A percentile compares a stretch with the other conserved stretches of the same genome.
Conservation (phyloP, 2,113 vertebrate species). For the Mastomys coucha region DNA sequence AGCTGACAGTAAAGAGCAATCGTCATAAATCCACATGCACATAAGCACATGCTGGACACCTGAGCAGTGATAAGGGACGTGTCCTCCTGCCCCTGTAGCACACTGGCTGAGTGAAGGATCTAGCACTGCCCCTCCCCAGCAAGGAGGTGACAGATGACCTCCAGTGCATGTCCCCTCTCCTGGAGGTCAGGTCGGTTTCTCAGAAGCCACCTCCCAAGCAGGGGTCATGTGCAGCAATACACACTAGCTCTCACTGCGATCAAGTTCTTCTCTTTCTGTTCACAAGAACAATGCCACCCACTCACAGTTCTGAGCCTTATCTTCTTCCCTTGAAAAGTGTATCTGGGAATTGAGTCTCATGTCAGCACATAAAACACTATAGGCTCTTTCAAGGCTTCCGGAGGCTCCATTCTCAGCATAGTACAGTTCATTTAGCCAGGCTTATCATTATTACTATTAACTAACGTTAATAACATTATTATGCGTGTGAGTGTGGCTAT, state of each 20-base stretch:
- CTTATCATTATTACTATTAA: neutral
- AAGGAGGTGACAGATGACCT: neutral
- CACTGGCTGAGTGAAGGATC: neutral
- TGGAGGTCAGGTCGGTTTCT: neutral
- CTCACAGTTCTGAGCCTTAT: neutral
- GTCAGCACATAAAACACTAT: neutral
- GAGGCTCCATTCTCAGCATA: neutral
- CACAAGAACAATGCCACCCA: neutral
- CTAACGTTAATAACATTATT: neutral
- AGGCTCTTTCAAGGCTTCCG: neutral
- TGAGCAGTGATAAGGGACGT: neutral
- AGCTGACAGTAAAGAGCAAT: neutral
- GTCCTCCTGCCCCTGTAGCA: neutral
- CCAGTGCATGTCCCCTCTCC: neutral
- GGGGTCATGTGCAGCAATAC: neutral
- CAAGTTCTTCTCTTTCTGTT: neutral
- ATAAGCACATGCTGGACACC: neutral
- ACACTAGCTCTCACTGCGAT: neutral
- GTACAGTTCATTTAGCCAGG: neutral
- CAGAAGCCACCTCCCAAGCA: rapidly evolving
- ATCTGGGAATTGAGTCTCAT: neutral
- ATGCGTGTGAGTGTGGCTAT: neutral
- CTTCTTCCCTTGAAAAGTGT: neutral
- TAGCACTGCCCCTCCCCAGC: neutral
- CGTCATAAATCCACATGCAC: neutral